Base-by-base conservation (phyloP, 2,113 vertebrate species). In the Cygnus buccinator region DNA sequence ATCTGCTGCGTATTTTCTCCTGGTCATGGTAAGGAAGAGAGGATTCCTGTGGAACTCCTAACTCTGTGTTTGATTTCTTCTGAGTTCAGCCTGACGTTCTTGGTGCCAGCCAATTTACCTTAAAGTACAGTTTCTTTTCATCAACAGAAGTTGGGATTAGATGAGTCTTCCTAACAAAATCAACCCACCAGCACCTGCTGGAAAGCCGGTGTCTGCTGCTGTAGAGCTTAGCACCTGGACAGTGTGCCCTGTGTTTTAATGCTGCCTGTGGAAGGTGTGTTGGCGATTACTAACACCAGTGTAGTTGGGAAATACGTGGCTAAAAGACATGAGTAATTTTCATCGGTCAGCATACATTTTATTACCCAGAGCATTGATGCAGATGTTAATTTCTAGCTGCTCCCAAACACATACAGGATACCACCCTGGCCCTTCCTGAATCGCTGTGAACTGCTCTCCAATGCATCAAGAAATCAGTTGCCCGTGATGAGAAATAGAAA, bases 361-460 rank as follows among this genome's bases (percentile, higher is more conserved):
- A 13, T 50, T 43, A 44, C 37, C 23, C 10, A 50, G 68, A 41
- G 13, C 15, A 4, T 0, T 6, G 35, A 11, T 44, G 65, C 37
- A 37, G 31, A 44, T 29, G 16, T 4, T 19, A 1, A n/a, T 68
- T 61, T 31, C 28, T 15, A 28, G 57, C 76, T 28, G 55, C 21
- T 39, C 2, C 3, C 7, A 22, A 39, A 39, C 25, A 2, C 1
- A 2, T 1, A 41, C 18, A 12, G 29, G n/a, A 9, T 3, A 5
- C 11, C 21, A 1, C 39, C 23, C 16, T 18, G 66, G 28, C 31
- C 25, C 29, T 9, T 44, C 43, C 44, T 10, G 44, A 19, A 2
- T 2, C 13, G 0, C 0, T 16, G 23, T 4, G 46, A 55, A 2
- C 50, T 2, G 35, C 43, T 37, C 28, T 3, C 20, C 35, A 1